Conservation (phyloP, 2,797 vertebrate species). For the Sciurus vulgaris region DNA sequence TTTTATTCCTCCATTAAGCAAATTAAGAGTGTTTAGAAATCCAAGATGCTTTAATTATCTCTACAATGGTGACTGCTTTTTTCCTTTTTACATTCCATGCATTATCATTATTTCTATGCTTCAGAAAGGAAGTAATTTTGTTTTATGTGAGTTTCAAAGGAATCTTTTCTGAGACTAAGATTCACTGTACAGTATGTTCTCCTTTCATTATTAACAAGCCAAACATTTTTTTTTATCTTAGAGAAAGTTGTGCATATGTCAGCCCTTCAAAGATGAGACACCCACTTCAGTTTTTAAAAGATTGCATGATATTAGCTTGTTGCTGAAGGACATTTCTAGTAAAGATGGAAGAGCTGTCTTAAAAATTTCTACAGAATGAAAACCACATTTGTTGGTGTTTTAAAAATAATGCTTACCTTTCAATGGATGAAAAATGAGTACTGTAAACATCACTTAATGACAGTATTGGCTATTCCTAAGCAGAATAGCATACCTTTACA, state of each 20-base stretch:
- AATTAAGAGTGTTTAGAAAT: constrained; percentile 74
- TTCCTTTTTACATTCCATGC: constrained; percentile 72
- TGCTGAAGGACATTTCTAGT: constrained; percentile 55
- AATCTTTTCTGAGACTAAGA: constrained; percentile 75
- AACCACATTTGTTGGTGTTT: constrained; percentile 29
- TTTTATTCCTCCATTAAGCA: constrained; percentile 50
- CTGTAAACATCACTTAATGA: constrained; percentile 16
- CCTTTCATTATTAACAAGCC: constrained; percentile 60
- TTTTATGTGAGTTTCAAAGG: constrained; percentile 72
- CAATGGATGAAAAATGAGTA: not conserved
- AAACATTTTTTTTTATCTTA: constrained; percentile 53
- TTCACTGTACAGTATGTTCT: constrained; percentile 44
- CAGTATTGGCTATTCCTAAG: not conserved
- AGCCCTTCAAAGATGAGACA: constrained; percentile 25
- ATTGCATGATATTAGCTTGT: constrained; percentile 22
- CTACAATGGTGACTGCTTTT: constrained; percentile 68
- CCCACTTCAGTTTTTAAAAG: constrained; percentile 36
- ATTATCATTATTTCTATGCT: constrained; percentile 79
- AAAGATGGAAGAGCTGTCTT: constrained; percentile 37
- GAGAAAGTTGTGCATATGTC: constrained; percentile 15
- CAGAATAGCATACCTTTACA: not conserved
- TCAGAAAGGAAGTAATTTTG: constrained; percentile 72
- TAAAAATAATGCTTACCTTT: not conserved
- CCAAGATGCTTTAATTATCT: constrained; percentile 82
- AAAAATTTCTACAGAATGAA: constrained; percentile 8